Percentiles rank a stretch among this genome's conserved stretches.
These are phyloP conservation scores for Electrophaes corylata DNA, from an alignment of 2,888 invertebrate genomes.

Conservation along the genomic window DNA sequence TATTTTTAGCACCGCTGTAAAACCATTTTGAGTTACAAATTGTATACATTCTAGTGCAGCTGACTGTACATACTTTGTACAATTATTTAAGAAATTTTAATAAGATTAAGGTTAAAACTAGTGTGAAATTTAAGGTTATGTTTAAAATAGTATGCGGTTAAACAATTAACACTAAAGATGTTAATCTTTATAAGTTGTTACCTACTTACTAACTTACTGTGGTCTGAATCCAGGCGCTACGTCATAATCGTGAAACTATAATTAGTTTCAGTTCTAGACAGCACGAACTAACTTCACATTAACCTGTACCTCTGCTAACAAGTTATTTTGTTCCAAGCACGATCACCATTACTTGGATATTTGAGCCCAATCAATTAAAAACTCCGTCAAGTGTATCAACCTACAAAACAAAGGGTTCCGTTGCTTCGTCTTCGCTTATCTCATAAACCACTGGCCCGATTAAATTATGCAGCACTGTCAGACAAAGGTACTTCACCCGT, in stretches of 20 bases:
- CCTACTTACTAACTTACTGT: conserved; percentile 8
- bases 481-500: conserved; percentile 24
- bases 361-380: conserved; percentile 59
- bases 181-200: conserved; percentile 36
- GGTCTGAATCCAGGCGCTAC: conserved; percentile 13
- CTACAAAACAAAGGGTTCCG: conserved; percentile 30
- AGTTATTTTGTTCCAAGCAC: conserved; percentile 60
- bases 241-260: conserved; percentile 56
- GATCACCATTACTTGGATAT: conserved; percentile 57
- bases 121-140: background rate
- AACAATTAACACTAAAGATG: conserved; percentile 31
- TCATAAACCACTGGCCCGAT: conserved; percentile 24
- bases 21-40: too few relatives aligned
- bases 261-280: conserved; percentile 50
- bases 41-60: too few relatives aligned
- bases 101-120: conserved; percentile 2
- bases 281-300: conserved; percentile 33
- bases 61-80: too few relatives aligned
- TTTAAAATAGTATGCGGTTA: conserved; percentile 12
- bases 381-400: conserved; percentile 35
- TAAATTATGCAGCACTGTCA: conserved; percentile 25
- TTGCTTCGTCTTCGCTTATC: conserved; percentile 22
- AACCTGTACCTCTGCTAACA: conserved; percentile 49
- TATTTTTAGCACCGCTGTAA: too few relatives aligned
- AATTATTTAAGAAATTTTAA: conserved; percentile 1